A percentile compares a stretch with the other conserved stretches of the same genome.
phyloP scores from a whole-genome alignment of 2,113 vertebrate species.

The Trogon melanurus region DNA sequence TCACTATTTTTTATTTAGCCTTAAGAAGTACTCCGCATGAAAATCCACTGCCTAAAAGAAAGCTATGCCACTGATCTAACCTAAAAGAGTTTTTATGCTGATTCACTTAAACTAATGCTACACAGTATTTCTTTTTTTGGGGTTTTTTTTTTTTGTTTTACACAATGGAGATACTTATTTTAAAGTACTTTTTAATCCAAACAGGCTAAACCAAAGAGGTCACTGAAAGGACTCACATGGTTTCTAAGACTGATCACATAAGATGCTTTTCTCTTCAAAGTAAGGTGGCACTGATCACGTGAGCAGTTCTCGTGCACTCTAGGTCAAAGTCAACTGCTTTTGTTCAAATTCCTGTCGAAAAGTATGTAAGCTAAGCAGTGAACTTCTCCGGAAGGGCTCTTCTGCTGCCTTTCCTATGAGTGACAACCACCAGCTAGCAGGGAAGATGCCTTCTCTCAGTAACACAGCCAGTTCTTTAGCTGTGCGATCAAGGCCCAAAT shows the following conservation, averaged over 20 bases:
- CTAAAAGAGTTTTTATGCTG: neutral
- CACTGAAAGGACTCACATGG: neutral
- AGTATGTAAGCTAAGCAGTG: neutral
- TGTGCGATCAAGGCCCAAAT: neutral
- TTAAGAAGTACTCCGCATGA: neutral
- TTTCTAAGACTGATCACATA: neutral
- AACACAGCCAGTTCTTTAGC: neutral
- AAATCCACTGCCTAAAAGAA: neutral
- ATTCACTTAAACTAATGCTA: neutral
- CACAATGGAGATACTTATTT: neutral
- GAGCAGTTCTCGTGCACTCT: neutral
- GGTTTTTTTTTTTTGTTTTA: neutral
- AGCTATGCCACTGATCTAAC: neutral
- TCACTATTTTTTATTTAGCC: neutral
- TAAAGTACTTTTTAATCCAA: neutral
- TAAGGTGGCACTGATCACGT: accelerated
- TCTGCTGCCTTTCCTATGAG: neutral
- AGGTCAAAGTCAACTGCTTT: neutral
- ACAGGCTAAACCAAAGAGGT: neutral
- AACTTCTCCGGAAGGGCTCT: neutral
- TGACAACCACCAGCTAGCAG: neutral
- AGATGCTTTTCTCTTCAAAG: neutral
- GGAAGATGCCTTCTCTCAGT: neutral
- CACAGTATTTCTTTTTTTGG: no score
- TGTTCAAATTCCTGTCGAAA: neutral